These are phyloP conservation scores for Trichogramma dendrolimi DNA, from an alignment of 2,888 invertebrate species.

Conservation along the genomic window DNA sequence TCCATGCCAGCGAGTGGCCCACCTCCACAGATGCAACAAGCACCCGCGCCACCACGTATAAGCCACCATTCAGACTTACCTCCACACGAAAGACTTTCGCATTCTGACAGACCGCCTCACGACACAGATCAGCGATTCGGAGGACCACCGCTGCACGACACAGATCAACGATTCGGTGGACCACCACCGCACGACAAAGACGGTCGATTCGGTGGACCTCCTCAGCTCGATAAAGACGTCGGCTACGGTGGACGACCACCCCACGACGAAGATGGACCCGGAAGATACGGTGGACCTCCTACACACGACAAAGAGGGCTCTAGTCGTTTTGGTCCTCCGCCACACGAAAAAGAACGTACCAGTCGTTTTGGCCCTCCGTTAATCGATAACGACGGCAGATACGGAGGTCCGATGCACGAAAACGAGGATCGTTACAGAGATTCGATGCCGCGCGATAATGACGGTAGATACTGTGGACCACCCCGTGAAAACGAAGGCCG, in stretches of 20 bases:
- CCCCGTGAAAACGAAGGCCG: background rate
- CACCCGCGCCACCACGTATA: slow-evolving; percentile 4
- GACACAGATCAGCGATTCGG: background rate
- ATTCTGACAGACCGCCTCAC: background rate
- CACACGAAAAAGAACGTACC: no score
- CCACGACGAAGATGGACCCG: background rate
- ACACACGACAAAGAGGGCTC: no score
- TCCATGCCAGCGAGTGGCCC: background rate
- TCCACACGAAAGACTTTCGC: background rate
- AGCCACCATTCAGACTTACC: slow-evolving; percentile 5
- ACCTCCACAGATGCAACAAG: background rate
- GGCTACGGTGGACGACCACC: slow-evolving; percentile 6
- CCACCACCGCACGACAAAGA: background rate
- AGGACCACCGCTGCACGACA: background rate
- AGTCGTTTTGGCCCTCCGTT: background rate
- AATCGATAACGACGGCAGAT: background rate
- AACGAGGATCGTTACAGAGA: slow-evolving; percentile 8
- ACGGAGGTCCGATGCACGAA: background rate
- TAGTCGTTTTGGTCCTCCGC: no score
- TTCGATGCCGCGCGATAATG: background rate
- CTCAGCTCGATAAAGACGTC: slow-evolving; percentile 1
- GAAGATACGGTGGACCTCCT: no score
- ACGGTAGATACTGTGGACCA: background rate
- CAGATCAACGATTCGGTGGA: background rate
- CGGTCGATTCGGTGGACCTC: background rate